phyloP scores from a whole-genome alignment of 1,140 invertebrate genomes.

The Tetranychus urticae region DNA sequence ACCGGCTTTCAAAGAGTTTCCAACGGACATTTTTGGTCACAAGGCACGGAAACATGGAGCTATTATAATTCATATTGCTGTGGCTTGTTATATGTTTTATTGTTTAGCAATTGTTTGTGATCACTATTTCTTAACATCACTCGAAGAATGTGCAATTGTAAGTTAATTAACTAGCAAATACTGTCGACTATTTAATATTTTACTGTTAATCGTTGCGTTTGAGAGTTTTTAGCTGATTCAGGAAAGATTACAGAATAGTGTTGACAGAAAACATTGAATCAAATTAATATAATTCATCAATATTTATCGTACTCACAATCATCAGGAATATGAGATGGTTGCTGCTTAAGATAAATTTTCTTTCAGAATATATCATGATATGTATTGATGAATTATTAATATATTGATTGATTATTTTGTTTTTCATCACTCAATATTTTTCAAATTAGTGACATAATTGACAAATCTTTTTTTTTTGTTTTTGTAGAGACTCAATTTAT shows the following conservation, averaged over 20 bases:
- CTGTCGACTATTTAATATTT: background rate
- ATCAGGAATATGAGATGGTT: no score
- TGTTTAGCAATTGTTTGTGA: conserved; percentile 19
- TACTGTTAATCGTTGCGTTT: background rate
- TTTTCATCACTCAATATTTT: no score
- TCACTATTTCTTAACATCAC: conserved; percentile 17
- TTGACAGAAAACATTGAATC: background rate
- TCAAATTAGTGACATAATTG: no score
- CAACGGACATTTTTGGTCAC: conserved; percentile 18
- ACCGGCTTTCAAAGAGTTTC: conserved; percentile 16
- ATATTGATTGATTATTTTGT: background rate
- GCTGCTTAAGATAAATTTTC: background rate
- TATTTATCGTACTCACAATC: no score
- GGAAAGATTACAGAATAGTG: background rate
- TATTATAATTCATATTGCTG: conserved; percentile 19
- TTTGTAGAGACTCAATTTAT: conserved; percentile 16
- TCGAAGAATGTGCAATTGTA: conserved; percentile 17
- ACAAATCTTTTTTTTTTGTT: background rate
- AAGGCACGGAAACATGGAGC: conserved; percentile 18
- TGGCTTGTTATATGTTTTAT: conserved; percentile 24
- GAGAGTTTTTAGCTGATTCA: no score
- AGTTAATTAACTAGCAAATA: background rate
- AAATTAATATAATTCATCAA: no score
- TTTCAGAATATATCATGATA: background rate
- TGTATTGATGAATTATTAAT: background rate